These are phyloP conservation scores for Sweltsa coloradensis DNA, from an alignment of 1,140 invertebrate species.

Conservation along the genomic window DNA sequence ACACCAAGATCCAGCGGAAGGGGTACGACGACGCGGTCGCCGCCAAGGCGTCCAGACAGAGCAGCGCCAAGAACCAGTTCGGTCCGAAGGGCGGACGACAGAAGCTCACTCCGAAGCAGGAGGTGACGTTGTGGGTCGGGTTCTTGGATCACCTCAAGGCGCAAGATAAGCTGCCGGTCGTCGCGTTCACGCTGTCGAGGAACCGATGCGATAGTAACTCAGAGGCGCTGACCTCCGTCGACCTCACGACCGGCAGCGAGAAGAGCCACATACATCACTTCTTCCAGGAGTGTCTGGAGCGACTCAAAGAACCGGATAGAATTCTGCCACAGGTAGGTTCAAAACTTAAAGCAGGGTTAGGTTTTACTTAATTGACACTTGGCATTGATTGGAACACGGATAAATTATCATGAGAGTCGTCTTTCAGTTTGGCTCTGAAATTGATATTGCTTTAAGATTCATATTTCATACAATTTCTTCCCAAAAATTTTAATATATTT, in stretches of 20 bases:
- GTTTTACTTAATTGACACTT: too few relatives aligned
- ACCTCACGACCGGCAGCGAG: constrained; percentile 73
- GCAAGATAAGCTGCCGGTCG: constrained; percentile 78
- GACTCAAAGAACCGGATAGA: constrained; percentile 75
- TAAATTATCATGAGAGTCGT: too few relatives aligned
- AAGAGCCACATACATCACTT: constrained; percentile 73
- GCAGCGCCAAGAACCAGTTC: constrained; percentile 40
- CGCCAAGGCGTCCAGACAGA: constrained; percentile 49
- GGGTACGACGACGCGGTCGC: constrained; percentile 46
- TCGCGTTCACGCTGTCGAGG: constrained; percentile 88
- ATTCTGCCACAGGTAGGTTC: constrained; percentile 76
- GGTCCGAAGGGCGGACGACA: constrained; percentile 33
- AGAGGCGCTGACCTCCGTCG: constrained; percentile 49
- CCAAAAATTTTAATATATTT: too few relatives aligned
- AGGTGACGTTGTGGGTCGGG: constrained; percentile 75
- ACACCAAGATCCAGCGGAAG: constrained; percentile 3
- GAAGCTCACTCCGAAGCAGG: constrained; percentile 39
- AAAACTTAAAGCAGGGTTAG: too few relatives aligned
- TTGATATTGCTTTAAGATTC: too few relatives aligned
- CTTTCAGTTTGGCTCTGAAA: too few relatives aligned
- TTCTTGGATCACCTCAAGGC: constrained; percentile 67
- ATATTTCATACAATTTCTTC: too few relatives aligned
- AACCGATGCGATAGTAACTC: constrained; percentile 78
- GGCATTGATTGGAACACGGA: too few relatives aligned
- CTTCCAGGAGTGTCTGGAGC: constrained; percentile 67